These are phyloP conservation scores for Pholis gunnellus DNA, from an alignment of 2,113 vertebrate species.

Conservation along the genomic window DNA sequence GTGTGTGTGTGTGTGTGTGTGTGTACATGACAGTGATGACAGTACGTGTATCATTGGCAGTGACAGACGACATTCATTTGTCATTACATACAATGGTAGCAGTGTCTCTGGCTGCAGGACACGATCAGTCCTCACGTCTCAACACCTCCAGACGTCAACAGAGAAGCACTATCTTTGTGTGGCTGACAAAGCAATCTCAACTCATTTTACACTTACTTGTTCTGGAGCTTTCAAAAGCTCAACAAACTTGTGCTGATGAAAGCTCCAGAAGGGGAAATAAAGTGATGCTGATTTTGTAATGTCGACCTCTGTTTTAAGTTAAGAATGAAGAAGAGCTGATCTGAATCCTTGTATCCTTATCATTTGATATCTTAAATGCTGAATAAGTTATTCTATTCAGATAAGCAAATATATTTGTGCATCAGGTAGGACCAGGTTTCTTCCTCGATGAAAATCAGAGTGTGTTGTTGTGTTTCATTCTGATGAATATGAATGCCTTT, in stretches of 20 bases:
- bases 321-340: neutral
- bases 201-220: neutral
- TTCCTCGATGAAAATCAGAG: too few relatives aligned
- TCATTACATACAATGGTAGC: neutral
- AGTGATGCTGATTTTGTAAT: neutral
- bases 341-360: neutral
- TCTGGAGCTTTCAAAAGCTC: neutral
- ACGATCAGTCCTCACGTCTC: neutral
- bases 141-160: neutral
- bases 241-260: neutral
- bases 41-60: neutral
- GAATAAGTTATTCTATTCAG: neutral
- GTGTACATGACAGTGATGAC: neutral
- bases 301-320: neutral
- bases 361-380: neutral
- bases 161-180: neutral
- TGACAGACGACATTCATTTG: conserved; percentile 23
- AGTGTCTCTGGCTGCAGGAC: neutral
- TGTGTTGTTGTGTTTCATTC: neutral
- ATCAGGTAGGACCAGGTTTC: neutral
- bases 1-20: conserved; percentile 13
- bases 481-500: neutral
- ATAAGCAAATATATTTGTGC: neutral
- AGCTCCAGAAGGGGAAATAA: neutral
- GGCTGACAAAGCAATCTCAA: neutral